phyloP scores from a whole-genome alignment of 2,113 vertebrate genomes.

The Rhinoptilus africanus region DNA sequence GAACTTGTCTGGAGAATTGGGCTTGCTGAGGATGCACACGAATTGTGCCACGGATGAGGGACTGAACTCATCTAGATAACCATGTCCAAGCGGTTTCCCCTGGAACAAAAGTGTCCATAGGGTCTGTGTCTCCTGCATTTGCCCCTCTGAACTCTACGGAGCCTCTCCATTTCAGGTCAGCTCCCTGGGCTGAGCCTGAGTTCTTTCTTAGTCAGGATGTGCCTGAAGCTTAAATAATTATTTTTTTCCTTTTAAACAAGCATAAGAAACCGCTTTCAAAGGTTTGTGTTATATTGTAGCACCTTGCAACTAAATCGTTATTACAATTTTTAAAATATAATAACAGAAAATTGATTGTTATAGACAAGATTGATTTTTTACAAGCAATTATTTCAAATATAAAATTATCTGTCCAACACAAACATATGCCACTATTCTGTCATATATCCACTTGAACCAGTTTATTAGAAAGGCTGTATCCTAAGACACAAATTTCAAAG shows the following conservation, averaged over 20 bases:
- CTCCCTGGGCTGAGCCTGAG: background rate
- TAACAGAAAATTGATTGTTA: background rate
- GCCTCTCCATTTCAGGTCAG: background rate
- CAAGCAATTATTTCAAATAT: background rate
- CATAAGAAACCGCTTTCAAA: background rate
- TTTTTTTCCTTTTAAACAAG: background rate
- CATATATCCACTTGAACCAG: background rate
- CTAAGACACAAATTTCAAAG: no score
- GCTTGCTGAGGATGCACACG: background rate
- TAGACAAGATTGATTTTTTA: background rate
- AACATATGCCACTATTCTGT: background rate
- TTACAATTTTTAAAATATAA: background rate
- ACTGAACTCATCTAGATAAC: background rate
- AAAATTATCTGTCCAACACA: background rate
- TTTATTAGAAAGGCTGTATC: background rate
- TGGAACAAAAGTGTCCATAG: background rate
- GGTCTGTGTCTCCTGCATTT: background rate
- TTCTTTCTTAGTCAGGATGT: background rate
- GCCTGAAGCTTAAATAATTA: background rate
- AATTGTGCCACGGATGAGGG: background rate
- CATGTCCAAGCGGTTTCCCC: fast-evolving
- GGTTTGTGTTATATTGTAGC: background rate
- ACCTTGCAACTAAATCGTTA: background rate
- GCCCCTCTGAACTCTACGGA: background rate
- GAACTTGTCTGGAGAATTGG: background rate